Evolutionary conservation across 1,140 invertebrate genomes (phyloP), one percentile per base, ranked within the genome.

Genomic region (Schlechtendalia chinensis): DNA sequence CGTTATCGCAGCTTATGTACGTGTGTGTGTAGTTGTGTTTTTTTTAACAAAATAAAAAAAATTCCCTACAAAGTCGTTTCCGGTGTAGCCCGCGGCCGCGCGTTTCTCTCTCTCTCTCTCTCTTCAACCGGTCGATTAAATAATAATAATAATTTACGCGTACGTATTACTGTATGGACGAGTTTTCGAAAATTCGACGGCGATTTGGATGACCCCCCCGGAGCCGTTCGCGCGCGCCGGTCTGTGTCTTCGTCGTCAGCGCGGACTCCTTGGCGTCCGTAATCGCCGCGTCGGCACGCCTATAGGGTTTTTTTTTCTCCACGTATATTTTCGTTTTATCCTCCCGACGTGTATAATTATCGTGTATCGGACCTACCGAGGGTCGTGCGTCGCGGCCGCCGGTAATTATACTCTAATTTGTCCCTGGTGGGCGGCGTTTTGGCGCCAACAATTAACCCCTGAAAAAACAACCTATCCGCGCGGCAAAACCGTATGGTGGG

Each of bases 381-480:
- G 22, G 39, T 24, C 14, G 17, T n/a, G n/a, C n/a, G n/a, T n/a
- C n/a, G 8, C 22, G 16, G 32, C 58, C 75, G 74, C 74, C 58
- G 27, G n/a, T 59, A 79, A 79, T 79, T 79, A 79, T 79, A 58
- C 75, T 79, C 75, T 79, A 79, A 79, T 79, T 79, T 79, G 75
- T 79, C 75, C 75, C 58, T 79, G 22, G 75, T 63, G 39, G 75
- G 58, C 58, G 75, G 58, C 27, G 58, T 27, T 79, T 79, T 50
- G 75, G 75, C 75, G 75, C 75, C 75, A 79, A 79, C 53, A 47
- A 63, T 79, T 63, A 79, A 79, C 39, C 75, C 58, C 74, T n/a
- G n/a, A 75, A 24, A 29, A 74, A 45, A 29, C 12, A 17, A 69
- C 65, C 67, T 69, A 22, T 50, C 5, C 45, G 22, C 22, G 10